phyloP scores from a whole-genome alignment of 2,113 vertebrate species.

The Prunella fulvescens region DNA sequence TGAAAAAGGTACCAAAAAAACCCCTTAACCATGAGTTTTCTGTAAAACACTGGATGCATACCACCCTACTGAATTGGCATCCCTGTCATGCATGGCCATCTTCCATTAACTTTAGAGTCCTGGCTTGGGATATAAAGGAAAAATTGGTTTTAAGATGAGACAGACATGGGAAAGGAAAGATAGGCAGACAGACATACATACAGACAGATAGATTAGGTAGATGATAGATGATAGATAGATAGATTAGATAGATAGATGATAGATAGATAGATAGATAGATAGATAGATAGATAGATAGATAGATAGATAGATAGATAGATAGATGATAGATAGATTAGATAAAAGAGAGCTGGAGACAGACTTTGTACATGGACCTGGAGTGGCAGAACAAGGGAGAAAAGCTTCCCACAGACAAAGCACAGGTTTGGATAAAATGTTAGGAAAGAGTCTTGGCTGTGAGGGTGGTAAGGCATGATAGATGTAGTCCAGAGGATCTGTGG shows the following conservation, averaged over 20 bases:
- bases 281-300: neutral
- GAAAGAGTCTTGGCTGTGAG: neutral
- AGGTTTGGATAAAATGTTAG: neutral
- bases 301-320: no score
- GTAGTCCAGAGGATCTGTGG: no score
- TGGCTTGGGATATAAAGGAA: neutral
- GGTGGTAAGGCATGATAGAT: neutral
- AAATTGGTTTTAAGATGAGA: neutral
- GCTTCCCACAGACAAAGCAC: neutral
- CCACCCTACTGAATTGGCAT: neutral
- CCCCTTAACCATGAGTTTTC: neutral
- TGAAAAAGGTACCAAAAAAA: neutral
- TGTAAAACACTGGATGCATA: neutral
- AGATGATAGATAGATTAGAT: neutral
- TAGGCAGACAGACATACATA: neutral
- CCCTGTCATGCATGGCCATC: no score
- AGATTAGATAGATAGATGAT: no score
- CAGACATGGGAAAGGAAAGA: neutral
- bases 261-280: rapidly evolving
- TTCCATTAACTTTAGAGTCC: neutral
- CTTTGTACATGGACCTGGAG: neutral
- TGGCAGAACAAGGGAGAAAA: rapidly evolving
- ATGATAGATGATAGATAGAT: no score
- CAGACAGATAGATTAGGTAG: no score
- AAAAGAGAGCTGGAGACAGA: neutral